These are phyloP conservation scores for Bursaphelenchus okinawaensis DNA, from an alignment of 2,888 invertebrate species.

Conservation along the genomic window DNA sequence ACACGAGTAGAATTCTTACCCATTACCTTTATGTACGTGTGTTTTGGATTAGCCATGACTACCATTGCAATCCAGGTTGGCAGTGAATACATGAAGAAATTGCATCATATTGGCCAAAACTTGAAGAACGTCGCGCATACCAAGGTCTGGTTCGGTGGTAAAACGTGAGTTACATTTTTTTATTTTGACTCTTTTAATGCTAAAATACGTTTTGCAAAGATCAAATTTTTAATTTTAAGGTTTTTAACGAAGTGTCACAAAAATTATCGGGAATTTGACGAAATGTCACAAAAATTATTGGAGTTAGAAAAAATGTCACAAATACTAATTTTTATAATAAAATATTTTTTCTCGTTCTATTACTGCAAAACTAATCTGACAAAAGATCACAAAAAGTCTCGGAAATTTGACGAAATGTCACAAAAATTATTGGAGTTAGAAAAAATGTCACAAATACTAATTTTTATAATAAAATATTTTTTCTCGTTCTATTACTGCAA, in stretches of 20 bases:
- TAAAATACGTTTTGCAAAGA: neutral
- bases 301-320: too few species aligned
- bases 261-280: neutral
- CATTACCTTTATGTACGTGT: conserved; percentile 55
- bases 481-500: too few species aligned
- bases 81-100: conserved; percentile 54
- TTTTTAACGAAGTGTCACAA: neutral
- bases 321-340: too few species aligned
- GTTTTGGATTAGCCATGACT: conserved; percentile 55
- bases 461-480: too few species aligned
- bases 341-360: too few species aligned
- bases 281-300: too few species aligned
- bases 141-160: conserved; percentile 56
- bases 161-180: conserved; percentile 51
- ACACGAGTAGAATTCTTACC: conserved; percentile 49
- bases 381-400: neutral
- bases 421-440: neutral
- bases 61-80: conserved; percentile 57
- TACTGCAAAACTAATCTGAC: neutral
- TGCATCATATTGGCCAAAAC: conserved; percentile 53
- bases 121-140: conserved; percentile 54
- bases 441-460: too few species aligned
- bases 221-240: too few species aligned
- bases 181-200: too few species aligned
- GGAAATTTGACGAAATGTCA: neutral